Evolutionary conservation across 1,140 invertebrate species (phyloP), one percentile per base, ranked within the genome.

Genomic region (Phymastichus coffea): DNA sequence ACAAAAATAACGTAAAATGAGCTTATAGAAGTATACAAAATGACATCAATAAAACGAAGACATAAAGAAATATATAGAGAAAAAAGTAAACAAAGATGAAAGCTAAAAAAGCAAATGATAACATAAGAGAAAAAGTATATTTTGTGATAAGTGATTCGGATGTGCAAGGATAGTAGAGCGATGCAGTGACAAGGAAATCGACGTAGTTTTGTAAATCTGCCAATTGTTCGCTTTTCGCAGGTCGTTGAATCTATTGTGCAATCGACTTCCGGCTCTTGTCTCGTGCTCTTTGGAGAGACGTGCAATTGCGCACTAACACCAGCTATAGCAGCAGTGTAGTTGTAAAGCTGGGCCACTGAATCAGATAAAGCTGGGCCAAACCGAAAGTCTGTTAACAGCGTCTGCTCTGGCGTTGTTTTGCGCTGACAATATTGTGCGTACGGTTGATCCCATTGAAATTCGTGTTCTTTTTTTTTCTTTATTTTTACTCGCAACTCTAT

Each of bases 301-400:
- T n/a, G n/a, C n/a, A n/a, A n/a, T 15, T 25, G 44, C 44, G 41
- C 7, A 12, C 7, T 3, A 19, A 10, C 41, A 14, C 41, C 41
- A 2, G 15, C 38, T 9, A 2, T 9, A 19, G 19, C 46, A 48
- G 44, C 3, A 30, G n/a, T n/a, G n/a, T n/a, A n/a, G n/a, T n/a
- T n/a, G n/a, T n/a, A n/a, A n/a, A n/a, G n/a, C n/a, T 3, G 40
- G 1, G 17, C 30, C 30, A 23, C 19, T 49, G 47, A 49, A 49
- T 49, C 47, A 49, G 35, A 49, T 26, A 17, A n/a, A 12, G 20
- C 25, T 26, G 22, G n/a, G 28, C 35, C 28, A 35, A 49, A 35
- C 47, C 47, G 47, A 30, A 49, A 35, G 30, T 35, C 47, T 49
- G 47, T 49, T 49, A 49, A 49, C 47, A 35, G 19, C 35, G 20